Evolutionary conservation across 2,888 invertebrate genomes (phyloP).

Genomic region (Temnothorax ravouxi): DNA sequence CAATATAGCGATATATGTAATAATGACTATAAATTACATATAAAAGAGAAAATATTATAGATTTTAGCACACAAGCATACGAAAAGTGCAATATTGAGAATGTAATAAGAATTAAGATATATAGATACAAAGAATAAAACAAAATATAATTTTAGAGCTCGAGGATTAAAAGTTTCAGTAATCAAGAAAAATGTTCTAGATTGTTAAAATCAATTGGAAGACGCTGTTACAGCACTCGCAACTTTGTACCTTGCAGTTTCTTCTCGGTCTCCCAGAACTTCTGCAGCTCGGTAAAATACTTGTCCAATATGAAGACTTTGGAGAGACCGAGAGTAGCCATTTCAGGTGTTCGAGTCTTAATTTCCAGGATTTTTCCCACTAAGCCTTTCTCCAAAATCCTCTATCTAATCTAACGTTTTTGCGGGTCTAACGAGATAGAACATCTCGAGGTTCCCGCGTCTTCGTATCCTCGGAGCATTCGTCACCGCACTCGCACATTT

Average conservation of each 20-base stretch:
- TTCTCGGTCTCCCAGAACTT: slow-evolving; percentile 99
- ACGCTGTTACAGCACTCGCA: slow-evolving; percentile 12
- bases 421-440: slow-evolving; percentile 40
- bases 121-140: neutral
- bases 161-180: neutral
- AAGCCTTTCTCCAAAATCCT: slow-evolving; percentile 58
- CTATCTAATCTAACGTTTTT: slow-evolving; percentile 32
- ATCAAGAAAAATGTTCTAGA: neutral
- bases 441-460: slow-evolving; percentile 53
- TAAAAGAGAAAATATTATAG: neutral
- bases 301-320: slow-evolving; percentile 99
- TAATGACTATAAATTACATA: neutral
- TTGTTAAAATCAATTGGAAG: neutral
- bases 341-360: slow-evolving; percentile 82
- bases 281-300: slow-evolving; percentile 98
- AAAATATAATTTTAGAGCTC: neutral
- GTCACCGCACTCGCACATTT: slow-evolving; percentile 84
- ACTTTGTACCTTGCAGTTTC: slow-evolving; percentile 94
- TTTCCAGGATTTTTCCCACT: slow-evolving; percentile 74
- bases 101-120: neutral
- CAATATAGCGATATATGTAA: neutral
- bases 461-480: slow-evolving; percentile 80
- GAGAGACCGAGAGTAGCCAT: slow-evolving; percentile 99
- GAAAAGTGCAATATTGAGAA: neutral
- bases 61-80: neutral